Evolutionary conservation across 2,888 invertebrate genomes (phyloP).

Genomic region (Xestia ashworthii): DNA sequence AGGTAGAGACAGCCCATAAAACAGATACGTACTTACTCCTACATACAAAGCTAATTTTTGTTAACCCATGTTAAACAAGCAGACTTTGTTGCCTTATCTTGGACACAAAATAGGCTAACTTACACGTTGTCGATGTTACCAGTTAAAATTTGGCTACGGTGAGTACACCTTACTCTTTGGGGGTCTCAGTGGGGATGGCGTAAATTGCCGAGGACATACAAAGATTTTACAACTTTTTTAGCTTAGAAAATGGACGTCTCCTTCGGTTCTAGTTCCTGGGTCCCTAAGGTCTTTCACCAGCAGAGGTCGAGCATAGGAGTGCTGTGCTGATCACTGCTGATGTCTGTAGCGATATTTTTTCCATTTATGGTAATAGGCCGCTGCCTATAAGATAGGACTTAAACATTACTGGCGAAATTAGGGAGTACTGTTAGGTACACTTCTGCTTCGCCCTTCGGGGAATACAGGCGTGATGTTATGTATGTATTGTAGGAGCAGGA

Average conservation of each 20-base stretch:
- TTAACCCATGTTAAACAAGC: neutral
- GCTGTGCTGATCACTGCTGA: too few relatives aligned
- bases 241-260: neutral
- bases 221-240: neutral
- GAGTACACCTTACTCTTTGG: neutral
- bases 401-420: neutral
- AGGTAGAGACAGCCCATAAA: neutral
- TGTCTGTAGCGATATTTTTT: neutral
- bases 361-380: neutral
- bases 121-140: neutral
- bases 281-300: neutral
- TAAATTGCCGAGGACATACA: too few relatives aligned
- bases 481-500: neutral
- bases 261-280: neutral
- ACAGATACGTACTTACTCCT: neutral
- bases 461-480: neutral
- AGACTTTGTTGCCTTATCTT: neutral
- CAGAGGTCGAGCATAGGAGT: neutral
- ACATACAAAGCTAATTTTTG: neutral
- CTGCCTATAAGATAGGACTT: neutral
- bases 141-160: neutral
- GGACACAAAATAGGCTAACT: too few relatives aligned
- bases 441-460: neutral
- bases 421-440: neutral
- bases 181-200: too few relatives aligned